Conservation (phyloP, 2,888 invertebrate genomes). For the Drosophila algonquin region DNA sequence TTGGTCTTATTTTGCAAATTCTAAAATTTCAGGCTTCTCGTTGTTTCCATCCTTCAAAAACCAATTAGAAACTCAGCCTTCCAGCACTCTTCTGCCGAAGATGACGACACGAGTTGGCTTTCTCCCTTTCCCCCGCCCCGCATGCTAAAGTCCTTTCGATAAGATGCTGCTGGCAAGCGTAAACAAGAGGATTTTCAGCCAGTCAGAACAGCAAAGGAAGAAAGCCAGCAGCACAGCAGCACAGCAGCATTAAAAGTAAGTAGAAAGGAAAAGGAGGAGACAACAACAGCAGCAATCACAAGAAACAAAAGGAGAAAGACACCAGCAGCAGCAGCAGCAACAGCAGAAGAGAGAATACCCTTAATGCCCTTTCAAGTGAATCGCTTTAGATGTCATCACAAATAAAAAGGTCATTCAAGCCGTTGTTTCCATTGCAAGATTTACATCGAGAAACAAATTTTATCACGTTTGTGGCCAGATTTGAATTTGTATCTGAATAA, state of each 20-base stretch:
- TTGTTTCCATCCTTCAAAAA: conserved; percentile 5
- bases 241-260: background rate
- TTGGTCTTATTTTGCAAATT: background rate
- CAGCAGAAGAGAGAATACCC: background rate
- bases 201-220: background rate
- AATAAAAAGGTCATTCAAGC: background rate
- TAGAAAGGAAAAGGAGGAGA: background rate
- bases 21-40: background rate
- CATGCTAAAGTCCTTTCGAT: background rate
- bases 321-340: background rate
- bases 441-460: too few species aligned
- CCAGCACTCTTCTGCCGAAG: conserved; percentile 18
- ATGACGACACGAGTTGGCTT: conserved; percentile 24
- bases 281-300: background rate
- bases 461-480: too few species aligned
- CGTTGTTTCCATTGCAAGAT: too few species aligned
- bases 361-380: background rate
- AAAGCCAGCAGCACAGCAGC: background rate
- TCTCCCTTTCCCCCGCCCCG: background rate
- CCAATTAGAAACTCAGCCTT: conserved; percentile 32
- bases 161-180: background rate
- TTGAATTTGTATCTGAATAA: too few species aligned
- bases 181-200: background rate
- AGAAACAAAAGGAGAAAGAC: background rate
- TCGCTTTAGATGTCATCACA: background rate